Conservation (phyloP, 2,888 invertebrate species). For the Abrostola triplasia region DNA sequence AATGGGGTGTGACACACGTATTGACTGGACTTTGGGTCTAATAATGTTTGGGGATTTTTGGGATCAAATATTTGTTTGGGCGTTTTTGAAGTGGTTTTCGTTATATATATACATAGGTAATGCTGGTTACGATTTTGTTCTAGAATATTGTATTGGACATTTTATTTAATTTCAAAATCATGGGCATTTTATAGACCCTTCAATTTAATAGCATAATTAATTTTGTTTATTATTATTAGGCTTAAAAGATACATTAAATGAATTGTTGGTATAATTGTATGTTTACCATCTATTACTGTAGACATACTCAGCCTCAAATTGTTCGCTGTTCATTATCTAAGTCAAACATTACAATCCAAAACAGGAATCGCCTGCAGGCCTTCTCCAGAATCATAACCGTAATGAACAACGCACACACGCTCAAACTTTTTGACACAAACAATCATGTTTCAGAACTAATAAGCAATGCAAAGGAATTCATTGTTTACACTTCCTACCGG, state of each 20-base stretch:
- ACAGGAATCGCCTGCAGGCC: too few species aligned
- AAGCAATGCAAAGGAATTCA: constrained; percentile 14
- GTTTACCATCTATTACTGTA: too few species aligned
- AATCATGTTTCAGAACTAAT: constrained; percentile 6
- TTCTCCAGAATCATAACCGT: background rate
- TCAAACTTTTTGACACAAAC: constrained; percentile 10
- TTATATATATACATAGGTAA: constrained; percentile 18
- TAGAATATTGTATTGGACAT: too few species aligned
- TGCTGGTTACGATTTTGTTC: background rate
- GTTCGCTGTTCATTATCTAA: too few species aligned
- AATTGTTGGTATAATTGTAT: too few species aligned
- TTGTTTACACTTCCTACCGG: constrained; percentile 16
- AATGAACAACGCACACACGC: background rate
- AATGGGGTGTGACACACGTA: constrained; percentile 29
- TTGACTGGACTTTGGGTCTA: constrained; percentile 41
- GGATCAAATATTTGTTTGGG: constrained; percentile 41
- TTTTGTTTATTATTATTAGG: too few species aligned
- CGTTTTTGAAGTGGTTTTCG: constrained; percentile 36
- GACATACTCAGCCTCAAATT: too few species aligned
- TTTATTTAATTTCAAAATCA: too few species aligned
- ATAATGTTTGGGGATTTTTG: constrained; percentile 38
- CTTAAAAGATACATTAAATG: too few species aligned
- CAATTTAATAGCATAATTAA: too few species aligned
- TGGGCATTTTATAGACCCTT: too few species aligned
- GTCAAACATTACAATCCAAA: too few species aligned